phyloP scores from a whole-genome alignment of 53 echinoderm and acorn worm genomes.

The Holothuria scabra region DNA sequence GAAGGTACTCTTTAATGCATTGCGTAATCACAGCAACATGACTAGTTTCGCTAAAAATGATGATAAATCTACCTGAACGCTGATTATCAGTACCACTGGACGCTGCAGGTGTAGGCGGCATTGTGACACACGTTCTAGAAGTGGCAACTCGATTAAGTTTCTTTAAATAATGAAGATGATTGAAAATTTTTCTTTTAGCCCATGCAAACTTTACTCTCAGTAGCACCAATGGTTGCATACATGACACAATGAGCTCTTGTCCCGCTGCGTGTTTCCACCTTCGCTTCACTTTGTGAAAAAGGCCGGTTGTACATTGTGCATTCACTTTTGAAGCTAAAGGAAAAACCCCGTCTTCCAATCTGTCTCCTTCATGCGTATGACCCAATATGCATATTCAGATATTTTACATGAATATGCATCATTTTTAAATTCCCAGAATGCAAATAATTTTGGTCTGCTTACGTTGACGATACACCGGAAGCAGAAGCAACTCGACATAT shows the following conservation, averaged over 20 bases:
- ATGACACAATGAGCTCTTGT: background rate
- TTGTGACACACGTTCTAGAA: background rate
- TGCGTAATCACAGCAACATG: conserved; percentile 12
- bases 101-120: conserved; percentile 31
- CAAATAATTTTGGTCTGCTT: conserved; percentile 11
- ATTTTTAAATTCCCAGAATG: conserved; percentile 38
- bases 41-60: background rate
- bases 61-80: conserved; percentile 13
- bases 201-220: background rate
- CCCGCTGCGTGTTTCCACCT: no score
- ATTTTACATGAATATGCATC: background rate
- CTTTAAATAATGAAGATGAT: background rate
- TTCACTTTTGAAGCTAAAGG: conserved; percentile 18
- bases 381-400: conserved; percentile 6
- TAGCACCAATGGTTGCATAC: background rate
- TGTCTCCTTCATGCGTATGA: conserved; percentile 13
- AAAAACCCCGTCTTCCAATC: conserved; percentile 26
- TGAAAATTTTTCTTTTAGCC: background rate
- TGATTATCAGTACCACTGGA: background rate
- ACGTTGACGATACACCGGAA: conserved; percentile 33
- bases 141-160: background rate
- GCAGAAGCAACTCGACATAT: no score
- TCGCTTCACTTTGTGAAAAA: no score
- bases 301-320: no score
- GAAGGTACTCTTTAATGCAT: background rate